Percentiles rank a stretch among this genome's conserved stretches.
Conservation (phyloP, 2,888 invertebrate genomes). For the Leptinotarsa rubiginosa region DNA sequence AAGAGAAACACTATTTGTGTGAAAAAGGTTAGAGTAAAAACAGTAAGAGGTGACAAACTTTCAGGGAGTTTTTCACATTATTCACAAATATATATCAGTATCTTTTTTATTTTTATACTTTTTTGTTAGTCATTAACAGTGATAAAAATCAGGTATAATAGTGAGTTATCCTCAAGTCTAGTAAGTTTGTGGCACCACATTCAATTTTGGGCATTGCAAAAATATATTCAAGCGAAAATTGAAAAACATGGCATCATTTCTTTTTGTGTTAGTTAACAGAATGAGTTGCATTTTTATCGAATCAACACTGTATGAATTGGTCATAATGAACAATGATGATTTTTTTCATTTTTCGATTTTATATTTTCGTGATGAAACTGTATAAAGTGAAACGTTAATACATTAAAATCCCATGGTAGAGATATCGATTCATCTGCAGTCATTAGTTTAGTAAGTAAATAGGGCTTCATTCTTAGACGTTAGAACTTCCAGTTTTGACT, state of each 20-base stretch:
- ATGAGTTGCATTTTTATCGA: background rate
- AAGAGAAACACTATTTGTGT: background rate
- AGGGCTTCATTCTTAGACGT: constrained; percentile 55
- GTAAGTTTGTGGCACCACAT: background rate
- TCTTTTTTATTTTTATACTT: constrained; percentile 45
- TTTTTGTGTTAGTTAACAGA: background rate
- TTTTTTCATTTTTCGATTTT: background rate
- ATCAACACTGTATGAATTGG: background rate
- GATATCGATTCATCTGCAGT: constrained; percentile 47
- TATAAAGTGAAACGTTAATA: constrained; percentile 6
- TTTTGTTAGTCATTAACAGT: constrained; percentile 51
- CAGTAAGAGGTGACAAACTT: constrained; percentile 37
- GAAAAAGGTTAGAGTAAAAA: background rate
- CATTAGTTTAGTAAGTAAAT: constrained; percentile 54
- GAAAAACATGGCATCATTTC: background rate
- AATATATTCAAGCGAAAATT: background rate
- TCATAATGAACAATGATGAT: background rate
- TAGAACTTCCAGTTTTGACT: constrained; percentile 54
- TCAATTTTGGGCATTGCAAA: constrained; percentile 5
- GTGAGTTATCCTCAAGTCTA: constrained; percentile 15
- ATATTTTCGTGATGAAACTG: background rate
- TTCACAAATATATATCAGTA: constrained; percentile 48
- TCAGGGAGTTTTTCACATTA: constrained; percentile 52
- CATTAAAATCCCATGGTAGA: constrained; percentile 30
- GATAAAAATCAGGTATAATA: constrained; percentile 54